Evolutionary conservation across 2,797 vertebrate species (phyloP).

Genomic region (Merluccius polli): DNA sequence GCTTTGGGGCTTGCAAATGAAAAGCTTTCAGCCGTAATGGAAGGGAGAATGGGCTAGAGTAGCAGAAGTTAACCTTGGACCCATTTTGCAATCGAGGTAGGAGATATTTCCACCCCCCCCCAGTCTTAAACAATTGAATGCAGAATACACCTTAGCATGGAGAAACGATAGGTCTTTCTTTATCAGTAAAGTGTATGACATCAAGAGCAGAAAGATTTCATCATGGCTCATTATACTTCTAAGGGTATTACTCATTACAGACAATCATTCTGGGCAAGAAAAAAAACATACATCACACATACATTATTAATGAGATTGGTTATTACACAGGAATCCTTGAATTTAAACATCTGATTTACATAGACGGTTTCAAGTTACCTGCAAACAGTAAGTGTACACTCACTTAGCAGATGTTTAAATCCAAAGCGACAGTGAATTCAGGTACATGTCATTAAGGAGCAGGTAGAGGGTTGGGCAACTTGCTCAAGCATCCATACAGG

Average conservation of each 20-base stretch:
- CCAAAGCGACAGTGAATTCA: too few relatives aligned
- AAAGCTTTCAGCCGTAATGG: slow-evolving; percentile 59
- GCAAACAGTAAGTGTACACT: not conserved
- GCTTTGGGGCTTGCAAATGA: slow-evolving; percentile 60
- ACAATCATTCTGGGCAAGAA: slow-evolving; percentile 23
- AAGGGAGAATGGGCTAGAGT: slow-evolving; percentile 47
- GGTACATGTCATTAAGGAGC: too few relatives aligned
- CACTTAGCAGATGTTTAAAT: too few relatives aligned
- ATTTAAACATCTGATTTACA: slow-evolving; percentile 27
- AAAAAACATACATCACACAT: slow-evolving; percentile 17
- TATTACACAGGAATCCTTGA: slow-evolving; percentile 23
- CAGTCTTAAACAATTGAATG: slow-evolving; percentile 2
- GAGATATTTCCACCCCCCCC: not conserved
- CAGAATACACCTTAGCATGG: not conserved
- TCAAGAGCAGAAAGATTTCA: slow-evolving; percentile 11
- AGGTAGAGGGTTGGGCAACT: too few relatives aligned
- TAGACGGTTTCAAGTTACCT: slow-evolving; percentile 9
- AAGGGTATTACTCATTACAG: slow-evolving; percentile 22
- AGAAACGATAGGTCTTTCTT: not conserved
- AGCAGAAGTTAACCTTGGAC: slow-evolving; percentile 22
- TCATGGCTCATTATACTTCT: slow-evolving; percentile 17
- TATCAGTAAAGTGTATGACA: not conserved
- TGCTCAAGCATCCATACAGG: too few relatives aligned
- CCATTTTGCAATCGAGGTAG: not conserved
- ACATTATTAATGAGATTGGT: slow-evolving; percentile 21